Conservation (phyloP, 2,888 invertebrate species). For the Eucriotettix oculatus region DNA sequence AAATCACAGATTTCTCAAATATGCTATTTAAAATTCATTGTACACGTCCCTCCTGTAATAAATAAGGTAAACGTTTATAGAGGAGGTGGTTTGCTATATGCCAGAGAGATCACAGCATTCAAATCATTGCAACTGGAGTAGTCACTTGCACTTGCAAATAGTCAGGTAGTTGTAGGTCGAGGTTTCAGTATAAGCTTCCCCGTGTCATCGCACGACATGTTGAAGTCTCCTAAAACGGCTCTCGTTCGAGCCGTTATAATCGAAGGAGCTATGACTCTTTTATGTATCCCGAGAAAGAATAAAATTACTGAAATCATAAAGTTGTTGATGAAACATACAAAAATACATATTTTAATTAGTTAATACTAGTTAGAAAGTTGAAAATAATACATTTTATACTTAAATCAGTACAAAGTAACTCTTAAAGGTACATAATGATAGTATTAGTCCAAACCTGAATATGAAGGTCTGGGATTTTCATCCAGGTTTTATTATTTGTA, state of each 20-base stretch:
- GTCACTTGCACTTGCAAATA: conserved; percentile 6
- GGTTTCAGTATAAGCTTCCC: conserved; percentile 91
- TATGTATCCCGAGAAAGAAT: conserved; percentile 85
- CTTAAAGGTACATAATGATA: not conserved
- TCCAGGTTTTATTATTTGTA: too few relatives aligned
- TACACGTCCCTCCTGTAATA: too few relatives aligned
- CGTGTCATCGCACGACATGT: conserved; percentile 96
- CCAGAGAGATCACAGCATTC: too few relatives aligned
- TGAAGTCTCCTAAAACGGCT: conserved; percentile 82
- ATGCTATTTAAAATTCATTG: too few relatives aligned
- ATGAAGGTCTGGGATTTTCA: too few relatives aligned
- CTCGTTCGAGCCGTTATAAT: conserved; percentile 87
- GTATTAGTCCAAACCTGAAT: too few relatives aligned
- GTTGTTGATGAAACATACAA: not conserved
- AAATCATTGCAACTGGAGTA: too few relatives aligned
- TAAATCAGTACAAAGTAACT: too few relatives aligned
- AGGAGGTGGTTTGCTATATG: too few relatives aligned
- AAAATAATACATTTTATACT: too few relatives aligned
- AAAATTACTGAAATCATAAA: conserved; percentile 48
- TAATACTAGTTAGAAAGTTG: not conserved
- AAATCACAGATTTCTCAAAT: too few relatives aligned
- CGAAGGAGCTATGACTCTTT: conserved; percentile 89
- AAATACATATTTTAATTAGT: not conserved
- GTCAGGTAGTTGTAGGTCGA: conserved; percentile 36
- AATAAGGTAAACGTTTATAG: too few relatives aligned